phyloP scores from a whole-genome alignment of 2,113 vertebrate species.

The Boulengeromyrus knoepffleri region DNA sequence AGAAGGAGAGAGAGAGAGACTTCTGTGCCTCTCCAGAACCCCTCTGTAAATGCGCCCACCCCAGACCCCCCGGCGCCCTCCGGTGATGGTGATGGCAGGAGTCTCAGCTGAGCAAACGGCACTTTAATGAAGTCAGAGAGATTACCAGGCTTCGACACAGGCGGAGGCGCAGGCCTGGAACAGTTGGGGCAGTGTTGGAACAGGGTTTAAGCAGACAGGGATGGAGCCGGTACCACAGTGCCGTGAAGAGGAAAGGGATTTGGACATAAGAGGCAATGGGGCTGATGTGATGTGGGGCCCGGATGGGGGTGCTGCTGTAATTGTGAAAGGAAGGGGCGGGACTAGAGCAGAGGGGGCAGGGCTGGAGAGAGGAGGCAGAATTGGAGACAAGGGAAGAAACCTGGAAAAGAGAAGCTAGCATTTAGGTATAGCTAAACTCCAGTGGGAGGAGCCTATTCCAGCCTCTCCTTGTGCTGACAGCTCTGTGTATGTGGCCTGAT shows the following conservation, averaged over 20 bases:
- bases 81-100: slow-evolving; percentile 42
- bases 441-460: not conserved
- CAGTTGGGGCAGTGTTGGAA: slow-evolving; percentile 2
- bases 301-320: not conserved
- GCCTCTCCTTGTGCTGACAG: not conserved
- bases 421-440: not conserved
- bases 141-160: slow-evolving; percentile 43
- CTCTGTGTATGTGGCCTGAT: not conserved
- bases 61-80: not conserved
- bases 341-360: not conserved
- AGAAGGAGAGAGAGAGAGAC: slow-evolving; percentile 31
- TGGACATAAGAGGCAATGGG: not conserved
- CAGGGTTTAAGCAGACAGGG: not conserved
- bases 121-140: slow-evolving; percentile 67
- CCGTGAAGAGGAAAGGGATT: not conserved
- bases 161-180: not conserved
- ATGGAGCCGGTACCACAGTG: not conserved
- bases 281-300: not conserved
- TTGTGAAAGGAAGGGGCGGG: not conserved
- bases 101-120: slow-evolving; percentile 64
- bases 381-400: not conserved
- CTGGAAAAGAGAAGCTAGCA: not conserved
- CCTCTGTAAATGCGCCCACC: slow-evolving; percentile 35
- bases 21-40: slow-evolving; percentile 25
- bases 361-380: not conserved